These are phyloP conservation scores for Apogon talboti DNA, from an alignment of 2,797 vertebrate species.

Conservation along the genomic window DNA sequence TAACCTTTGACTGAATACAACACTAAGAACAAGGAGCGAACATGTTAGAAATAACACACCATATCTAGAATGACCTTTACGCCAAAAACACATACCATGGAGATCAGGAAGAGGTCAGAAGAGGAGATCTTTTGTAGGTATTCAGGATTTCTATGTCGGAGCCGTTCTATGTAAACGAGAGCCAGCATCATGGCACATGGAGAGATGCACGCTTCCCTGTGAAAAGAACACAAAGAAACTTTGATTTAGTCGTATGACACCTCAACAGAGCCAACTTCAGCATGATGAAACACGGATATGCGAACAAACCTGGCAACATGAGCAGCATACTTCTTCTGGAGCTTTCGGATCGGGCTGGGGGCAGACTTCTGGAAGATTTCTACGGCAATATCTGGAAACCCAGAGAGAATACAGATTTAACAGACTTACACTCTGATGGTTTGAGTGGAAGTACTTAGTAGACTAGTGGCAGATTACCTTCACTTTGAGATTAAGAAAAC, in stretches of 20 bases:
- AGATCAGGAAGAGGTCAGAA: slow-evolving; percentile 98
- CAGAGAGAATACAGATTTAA: background rate
- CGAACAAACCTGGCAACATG: slow-evolving; percentile 92
- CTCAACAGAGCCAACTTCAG: rapidly evolving
- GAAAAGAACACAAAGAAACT: background rate
- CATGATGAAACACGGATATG: background rate
- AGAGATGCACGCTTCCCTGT: slow-evolving; percentile 97
- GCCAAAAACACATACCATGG: slow-evolving; percentile 87
- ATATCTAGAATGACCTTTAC: slow-evolving; percentile 15
- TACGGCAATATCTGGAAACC: slow-evolving; percentile 91
- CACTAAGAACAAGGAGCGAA: background rate
- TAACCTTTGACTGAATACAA: background rate
- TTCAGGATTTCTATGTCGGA: slow-evolving; percentile 95
- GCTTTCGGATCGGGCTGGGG: slow-evolving; percentile 94
- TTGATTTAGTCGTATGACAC: rapidly evolving
- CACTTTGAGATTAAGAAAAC: too few relatives aligned
- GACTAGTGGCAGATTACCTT: too few relatives aligned
- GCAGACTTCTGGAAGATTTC: slow-evolving; percentile 97
- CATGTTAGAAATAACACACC: slow-evolving; percentile 17
- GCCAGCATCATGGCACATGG: slow-evolving; percentile 99
- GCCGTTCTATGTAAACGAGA: slow-evolving; percentile 95
- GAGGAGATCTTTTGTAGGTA: slow-evolving; percentile 98
- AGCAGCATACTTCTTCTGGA: slow-evolving; percentile 96
- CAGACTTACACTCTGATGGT: background rate
- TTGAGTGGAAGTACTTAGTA: too few relatives aligned